Conservation (phyloP, 2,888 invertebrate genomes). For the Latrodectus hesperus region DNA sequence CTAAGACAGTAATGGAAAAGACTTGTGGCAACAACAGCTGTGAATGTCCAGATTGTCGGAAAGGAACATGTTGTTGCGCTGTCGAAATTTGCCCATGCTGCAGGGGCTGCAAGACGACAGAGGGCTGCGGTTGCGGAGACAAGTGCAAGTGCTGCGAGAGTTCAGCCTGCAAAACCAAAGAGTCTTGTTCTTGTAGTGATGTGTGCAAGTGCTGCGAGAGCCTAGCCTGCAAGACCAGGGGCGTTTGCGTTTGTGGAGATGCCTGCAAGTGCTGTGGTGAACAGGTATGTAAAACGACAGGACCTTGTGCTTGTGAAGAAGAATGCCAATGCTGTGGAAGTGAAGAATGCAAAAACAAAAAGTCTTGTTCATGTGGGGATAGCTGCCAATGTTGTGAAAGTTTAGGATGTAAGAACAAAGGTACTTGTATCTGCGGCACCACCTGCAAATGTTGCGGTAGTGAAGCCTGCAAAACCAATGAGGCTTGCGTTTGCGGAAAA, state of each 20-base stretch:
- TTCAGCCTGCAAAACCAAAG: neutral
- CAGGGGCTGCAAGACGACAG: neutral
- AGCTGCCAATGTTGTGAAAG: conserved; percentile 5
- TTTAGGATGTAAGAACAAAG: no score
- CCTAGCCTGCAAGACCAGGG: no score
- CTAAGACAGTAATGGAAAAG: no score
- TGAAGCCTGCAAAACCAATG: neutral
- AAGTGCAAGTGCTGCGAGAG: conserved; percentile 11
- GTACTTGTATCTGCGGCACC: neutral
- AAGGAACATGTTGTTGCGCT: no score
- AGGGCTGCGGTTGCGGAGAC: neutral
- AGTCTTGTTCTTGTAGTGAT: neutral
- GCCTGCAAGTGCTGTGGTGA: neutral
- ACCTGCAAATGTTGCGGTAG: conserved; percentile 25
- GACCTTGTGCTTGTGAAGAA: conserved; percentile 4
- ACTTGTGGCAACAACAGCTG: no score
- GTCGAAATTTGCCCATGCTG: no score
- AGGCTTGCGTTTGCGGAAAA: neutral
- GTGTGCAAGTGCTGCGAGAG: no score
- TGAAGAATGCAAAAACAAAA: neutral
- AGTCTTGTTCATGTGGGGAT: conserved; percentile 18
- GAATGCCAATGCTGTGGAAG: conserved; percentile 13
- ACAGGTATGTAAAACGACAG: neutral
- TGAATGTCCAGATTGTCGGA: no score
- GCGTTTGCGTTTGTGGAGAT: neutral